Conservation (phyloP, 2,797 vertebrate genomes). For the Schizopygopsis pylzovi region DNA sequence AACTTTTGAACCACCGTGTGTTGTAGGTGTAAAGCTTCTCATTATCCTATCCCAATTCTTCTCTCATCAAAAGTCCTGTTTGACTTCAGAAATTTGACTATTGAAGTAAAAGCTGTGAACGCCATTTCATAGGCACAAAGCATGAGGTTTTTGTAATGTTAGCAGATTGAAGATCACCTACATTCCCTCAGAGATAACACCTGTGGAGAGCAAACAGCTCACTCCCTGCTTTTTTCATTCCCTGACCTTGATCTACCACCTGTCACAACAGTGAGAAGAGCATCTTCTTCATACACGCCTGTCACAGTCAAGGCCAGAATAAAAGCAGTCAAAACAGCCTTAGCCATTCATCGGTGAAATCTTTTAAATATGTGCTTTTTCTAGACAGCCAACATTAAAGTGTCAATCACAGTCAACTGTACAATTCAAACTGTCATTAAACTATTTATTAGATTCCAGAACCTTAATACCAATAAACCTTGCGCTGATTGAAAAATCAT, state of each 20-base stretch:
- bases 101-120: background rate
- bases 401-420: background rate
- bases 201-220: slow-evolving; percentile 23
- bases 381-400: background rate
- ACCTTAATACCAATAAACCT: background rate
- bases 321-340: slow-evolving; percentile 40
- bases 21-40: background rate
- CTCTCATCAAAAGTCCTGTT: background rate
- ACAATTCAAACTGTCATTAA: background rate
- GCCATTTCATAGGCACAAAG: background rate
- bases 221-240: slow-evolving; percentile 9
- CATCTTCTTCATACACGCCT: background rate
- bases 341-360: background rate
- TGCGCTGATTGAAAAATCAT: background rate
- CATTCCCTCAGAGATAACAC: slow-evolving; percentile 19
- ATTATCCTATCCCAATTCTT: background rate
- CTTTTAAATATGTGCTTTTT: slow-evolving; percentile 13
- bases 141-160: slow-evolving; percentile 11
- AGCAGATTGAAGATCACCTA: slow-evolving; percentile 1
- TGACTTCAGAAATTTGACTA: background rate
- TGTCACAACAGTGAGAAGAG: slow-evolving; percentile 22
- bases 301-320: slow-evolving; percentile 32
- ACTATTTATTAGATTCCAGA: background rate
- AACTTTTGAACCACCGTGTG: background rate
- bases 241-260: slow-evolving; percentile 28